These are phyloP conservation scores for Melipona quadrifasciata DNA, from an alignment of 1,140 invertebrate species.

Conservation along the genomic window DNA sequence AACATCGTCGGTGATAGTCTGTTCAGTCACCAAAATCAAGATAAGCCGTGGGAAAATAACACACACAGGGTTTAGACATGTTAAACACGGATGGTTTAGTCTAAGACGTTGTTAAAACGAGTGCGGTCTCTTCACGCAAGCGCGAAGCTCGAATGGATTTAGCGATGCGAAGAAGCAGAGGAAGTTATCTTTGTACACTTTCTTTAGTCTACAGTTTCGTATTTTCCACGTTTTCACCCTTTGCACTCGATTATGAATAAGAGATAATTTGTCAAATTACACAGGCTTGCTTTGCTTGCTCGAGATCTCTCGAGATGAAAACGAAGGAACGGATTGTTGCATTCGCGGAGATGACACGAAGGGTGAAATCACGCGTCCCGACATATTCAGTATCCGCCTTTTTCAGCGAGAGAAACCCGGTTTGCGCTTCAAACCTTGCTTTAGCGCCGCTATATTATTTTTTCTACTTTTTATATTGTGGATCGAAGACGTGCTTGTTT, in stretches of 20 bases:
- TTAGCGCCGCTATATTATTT: slow-evolving; percentile 18
- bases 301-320: not conserved
- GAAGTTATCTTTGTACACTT: slow-evolving; percentile 6
- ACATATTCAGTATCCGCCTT: not conserved
- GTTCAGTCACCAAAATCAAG: not conserved
- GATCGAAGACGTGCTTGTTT: not conserved
- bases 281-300: not conserved
- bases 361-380: not conserved
- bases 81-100: slow-evolving; percentile 21
- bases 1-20: slow-evolving; percentile 1
- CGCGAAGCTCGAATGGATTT: slow-evolving; percentile 36
- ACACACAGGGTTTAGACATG: slow-evolving; percentile 34
- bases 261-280: not conserved
- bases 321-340: not conserved
- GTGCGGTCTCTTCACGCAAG: slow-evolving; percentile 6
- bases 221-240: not conserved
- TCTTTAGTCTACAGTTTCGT: not conserved
- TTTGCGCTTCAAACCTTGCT: slow-evolving; percentile 17
- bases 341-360: not conserved
- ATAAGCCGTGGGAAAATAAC: not conserved
- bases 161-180: slow-evolving; percentile 33
- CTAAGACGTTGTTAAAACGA: slow-evolving; percentile 31
- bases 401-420: not conserved
- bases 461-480: slow-evolving; percentile 46
- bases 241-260: not conserved